These are phyloP conservation scores for Sitta europaea DNA, from an alignment of 2,113 vertebrate species.

Conservation along the genomic window DNA sequence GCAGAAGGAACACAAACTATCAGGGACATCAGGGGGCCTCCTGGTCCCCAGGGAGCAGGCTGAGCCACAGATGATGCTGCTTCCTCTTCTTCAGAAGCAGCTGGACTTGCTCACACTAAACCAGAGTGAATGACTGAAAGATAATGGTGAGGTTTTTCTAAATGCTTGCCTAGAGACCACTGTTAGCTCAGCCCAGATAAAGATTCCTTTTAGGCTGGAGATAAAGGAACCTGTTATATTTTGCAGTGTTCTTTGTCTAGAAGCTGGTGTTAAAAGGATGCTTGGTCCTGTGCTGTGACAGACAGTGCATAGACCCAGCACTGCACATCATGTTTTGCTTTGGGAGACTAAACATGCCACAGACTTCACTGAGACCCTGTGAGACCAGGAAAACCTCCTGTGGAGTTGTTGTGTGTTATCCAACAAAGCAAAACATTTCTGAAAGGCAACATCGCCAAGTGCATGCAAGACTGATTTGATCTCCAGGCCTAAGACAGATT, in stretches of 20 bases:
- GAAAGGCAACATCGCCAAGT: not conserved
- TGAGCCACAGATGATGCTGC: not conserved
- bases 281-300: not conserved
- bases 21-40: not conserved
- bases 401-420: not conserved
- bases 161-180: not conserved
- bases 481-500: not conserved
- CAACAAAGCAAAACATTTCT: not conserved
- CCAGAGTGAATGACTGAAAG: not conserved
- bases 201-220: not conserved
- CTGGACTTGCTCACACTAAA: not conserved
- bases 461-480: not conserved
- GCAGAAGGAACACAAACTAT: not conserved
- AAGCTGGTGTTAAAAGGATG: not conserved
- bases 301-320: not conserved
- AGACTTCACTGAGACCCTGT: not conserved
- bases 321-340: not conserved
- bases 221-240: not conserved
- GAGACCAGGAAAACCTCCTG: not conserved
- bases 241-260: not conserved
- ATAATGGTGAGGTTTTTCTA: not conserved
- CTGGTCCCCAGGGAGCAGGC: not conserved
- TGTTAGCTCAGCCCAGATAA: not conserved
- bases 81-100: not conserved
- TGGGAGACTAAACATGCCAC: not conserved